Conservation (phyloP, 2,797 vertebrate species). For the Manis javanica region DNA sequence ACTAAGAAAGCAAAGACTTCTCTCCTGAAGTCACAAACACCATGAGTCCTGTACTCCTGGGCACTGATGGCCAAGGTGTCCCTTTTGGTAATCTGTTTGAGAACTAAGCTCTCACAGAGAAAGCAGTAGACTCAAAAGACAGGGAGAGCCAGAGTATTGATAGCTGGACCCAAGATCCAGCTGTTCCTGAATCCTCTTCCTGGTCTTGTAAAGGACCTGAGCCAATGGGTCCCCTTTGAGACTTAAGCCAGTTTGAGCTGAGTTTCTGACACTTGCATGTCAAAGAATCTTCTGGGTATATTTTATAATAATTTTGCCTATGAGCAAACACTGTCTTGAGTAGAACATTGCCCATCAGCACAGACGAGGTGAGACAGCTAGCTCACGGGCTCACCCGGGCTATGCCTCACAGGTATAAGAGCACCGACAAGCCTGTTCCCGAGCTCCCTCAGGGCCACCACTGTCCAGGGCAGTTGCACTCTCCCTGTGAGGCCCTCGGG, state of each 20-base stretch:
- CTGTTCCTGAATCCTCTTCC: not conserved
- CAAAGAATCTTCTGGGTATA: not conserved
- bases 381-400: not conserved
- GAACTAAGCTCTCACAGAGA: not conserved
- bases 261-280: not conserved
- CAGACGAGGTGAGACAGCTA: not conserved
- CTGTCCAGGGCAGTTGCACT: fast-evolving
- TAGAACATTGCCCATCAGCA: not conserved
- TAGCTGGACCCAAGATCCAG: not conserved
- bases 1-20: too few relatives aligned
- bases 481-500: not conserved
- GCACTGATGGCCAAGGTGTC: fast-evolving
- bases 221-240: not conserved
- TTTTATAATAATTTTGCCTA: not conserved
- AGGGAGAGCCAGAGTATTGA: not conserved
- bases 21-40: not conserved
- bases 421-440: too few relatives aligned
- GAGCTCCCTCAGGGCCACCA: not conserved
- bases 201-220: not conserved
- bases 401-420: too few relatives aligned
- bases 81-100: not conserved
- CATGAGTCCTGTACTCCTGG: not conserved
- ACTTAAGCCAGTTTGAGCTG: not conserved
- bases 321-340: not conserved
- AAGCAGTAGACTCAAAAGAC: not conserved